Evolutionary conservation across 2,888 invertebrate species (phyloP), one percentile per base, ranked within the genome.

Genomic region (Dryadula phaetusa): DNA sequence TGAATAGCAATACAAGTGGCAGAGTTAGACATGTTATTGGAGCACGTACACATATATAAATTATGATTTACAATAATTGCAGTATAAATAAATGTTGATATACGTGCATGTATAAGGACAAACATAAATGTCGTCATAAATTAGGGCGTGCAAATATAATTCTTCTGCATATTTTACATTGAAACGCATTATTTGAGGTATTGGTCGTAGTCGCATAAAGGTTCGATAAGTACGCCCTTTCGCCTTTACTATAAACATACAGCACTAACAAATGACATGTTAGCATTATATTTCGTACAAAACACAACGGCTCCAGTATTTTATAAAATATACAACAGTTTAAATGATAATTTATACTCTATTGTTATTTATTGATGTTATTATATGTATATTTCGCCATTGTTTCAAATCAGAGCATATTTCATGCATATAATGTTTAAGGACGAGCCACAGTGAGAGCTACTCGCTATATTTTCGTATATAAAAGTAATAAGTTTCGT

Each of bases 341-440:
- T 90, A 91, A 90, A 92, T 91, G 92, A 92, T 92, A 92, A 92
- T 92, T 92, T 92, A 92, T 92, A 90, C 88, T 82, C 92, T 90
- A 92, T 92, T 92, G 92, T 92, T 92, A 92, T 92, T 92, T 92
- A 92, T 92, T 92, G 92, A 91, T 91, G 91, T 92, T 92, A 92
- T 92, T 92, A 92, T 92, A 91, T 92, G 92, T 92, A 92, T 92
- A 92, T 92, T 92, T 92, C 84, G 88, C 92, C 92, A 92, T 92
- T 92, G 92, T 92, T 92, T 92, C 90, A 92, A 92, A 92, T 92
- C 92, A 92, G 92, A 92, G 91, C 92, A 92, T 92, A 91, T 92
- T 92, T 92, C 90, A 92, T 90, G 90, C 90, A 89, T 91, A 89
- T 92, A 91, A 92, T 90, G 90, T 88, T 82, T 86, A 81, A 84